A percentile compares a stretch with the other conserved stretches of the same genome.
phyloP scores from a whole-genome alignment of 1,140 invertebrate species.

The Bombus impatiens region DNA sequence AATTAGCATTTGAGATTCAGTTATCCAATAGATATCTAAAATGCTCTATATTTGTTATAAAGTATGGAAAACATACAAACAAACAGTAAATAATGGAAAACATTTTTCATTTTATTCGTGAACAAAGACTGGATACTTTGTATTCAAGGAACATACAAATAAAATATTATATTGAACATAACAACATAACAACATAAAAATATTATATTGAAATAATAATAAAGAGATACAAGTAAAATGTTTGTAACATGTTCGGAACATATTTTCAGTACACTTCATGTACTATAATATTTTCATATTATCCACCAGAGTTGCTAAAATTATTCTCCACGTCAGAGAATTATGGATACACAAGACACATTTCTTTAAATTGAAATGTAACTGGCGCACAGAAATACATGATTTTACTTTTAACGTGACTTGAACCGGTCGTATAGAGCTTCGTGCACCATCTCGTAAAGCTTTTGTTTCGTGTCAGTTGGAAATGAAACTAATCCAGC shows the following conservation, averaged over 20 bases:
- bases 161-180: no score
- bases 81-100: no score
- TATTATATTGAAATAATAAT: no score
- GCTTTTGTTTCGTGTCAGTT: slow-evolving; percentile 8
- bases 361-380: not conserved
- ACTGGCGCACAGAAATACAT: no score
- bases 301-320: not conserved
- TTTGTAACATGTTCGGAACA: not conserved
- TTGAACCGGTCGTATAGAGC: not conserved
- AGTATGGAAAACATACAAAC: no score
- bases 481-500: not conserved
- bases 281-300: not conserved
- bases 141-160: no score
- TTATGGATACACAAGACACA: not conserved
- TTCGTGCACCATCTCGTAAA: not conserved
- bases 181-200: no score
- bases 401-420: not conserved
- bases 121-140: no score
- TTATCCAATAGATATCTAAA: no score
- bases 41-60: no score
- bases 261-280: not conserved
- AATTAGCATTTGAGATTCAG: no score
- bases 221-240: not conserved
- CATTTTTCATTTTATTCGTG: no score
- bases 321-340: not conserved